Conservation (phyloP, 1,140 invertebrate genomes). For the Cataglyphis hispanica region DNA sequence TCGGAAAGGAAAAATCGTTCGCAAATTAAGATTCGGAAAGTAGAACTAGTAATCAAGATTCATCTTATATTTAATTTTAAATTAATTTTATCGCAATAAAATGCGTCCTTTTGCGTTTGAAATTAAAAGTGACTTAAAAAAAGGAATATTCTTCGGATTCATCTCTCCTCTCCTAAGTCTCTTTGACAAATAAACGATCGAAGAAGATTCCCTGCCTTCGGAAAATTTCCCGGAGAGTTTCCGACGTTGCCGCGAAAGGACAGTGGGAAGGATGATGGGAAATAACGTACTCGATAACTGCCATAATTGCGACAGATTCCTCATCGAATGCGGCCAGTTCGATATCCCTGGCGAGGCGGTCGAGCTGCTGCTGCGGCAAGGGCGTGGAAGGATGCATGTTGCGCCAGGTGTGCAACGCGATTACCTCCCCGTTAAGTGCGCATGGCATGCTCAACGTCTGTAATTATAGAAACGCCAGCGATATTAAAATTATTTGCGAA, state of each 20-base stretch:
- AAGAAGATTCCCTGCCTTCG: neutral
- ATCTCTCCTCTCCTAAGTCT: neutral
- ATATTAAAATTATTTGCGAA: constrained; percentile 41
- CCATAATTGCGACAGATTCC: constrained; percentile 60
- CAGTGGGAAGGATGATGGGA: neutral
- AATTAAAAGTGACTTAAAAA: constrained; percentile 18
- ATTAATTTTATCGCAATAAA: neutral
- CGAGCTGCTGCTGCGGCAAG: constrained; percentile 62
- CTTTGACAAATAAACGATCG: neutral
- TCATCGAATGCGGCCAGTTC: constrained; percentile 62
- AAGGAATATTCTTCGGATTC: neutral
- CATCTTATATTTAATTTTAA: neutral
- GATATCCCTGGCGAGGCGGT: constrained; percentile 53
- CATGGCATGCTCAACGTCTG: constrained; percentile 75
- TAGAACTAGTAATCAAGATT: neutral
- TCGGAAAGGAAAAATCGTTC: neutral
- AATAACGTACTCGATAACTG: constrained; percentile 59
- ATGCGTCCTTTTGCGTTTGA: neutral
- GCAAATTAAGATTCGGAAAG: neutral
- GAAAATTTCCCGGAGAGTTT: neutral
- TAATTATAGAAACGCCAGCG: constrained; percentile 60
- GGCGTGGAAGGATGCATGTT: constrained; percentile 80
- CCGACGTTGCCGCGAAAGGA: neutral
- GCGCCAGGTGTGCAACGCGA: constrained; percentile 76
- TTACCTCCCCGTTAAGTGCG: constrained; percentile 75